Percentiles rank a stretch among this genome's conserved stretches.
phyloP scores from a whole-genome alignment of 2,888 invertebrate genomes.

The Criorhina ranunculi region DNA sequence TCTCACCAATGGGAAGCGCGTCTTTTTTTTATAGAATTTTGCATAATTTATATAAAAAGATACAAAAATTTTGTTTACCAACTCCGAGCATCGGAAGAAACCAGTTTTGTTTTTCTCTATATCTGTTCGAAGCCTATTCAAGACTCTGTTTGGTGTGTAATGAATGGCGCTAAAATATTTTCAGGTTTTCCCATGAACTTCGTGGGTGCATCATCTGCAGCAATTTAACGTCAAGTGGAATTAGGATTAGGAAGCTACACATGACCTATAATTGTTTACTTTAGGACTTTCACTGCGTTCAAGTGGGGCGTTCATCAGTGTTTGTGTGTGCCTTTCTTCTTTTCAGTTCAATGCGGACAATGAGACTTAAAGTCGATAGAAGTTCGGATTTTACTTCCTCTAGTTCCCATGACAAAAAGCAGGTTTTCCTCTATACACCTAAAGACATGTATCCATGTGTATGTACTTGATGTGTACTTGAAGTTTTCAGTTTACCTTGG shows the following conservation, averaged over 20 bases:
- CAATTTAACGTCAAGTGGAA: conserved; percentile 41
- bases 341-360: conserved; percentile 21
- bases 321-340: conserved; percentile 11
- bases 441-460: not conserved
- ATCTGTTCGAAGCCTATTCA: conserved; percentile 21
- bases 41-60: conserved; percentile 34
- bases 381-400: conserved; percentile 61
- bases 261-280: conserved; percentile 69
- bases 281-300: conserved; percentile 67
- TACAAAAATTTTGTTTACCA: conserved; percentile 51
- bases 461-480: conserved; percentile 38
- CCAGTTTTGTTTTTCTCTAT: conserved; percentile 42
- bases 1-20: conserved; percentile 14
- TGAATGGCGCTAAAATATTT: conserved; percentile 55
- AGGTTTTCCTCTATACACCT: conserved; percentile 44
- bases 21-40: conserved; percentile 34
- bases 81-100: conserved; percentile 8
- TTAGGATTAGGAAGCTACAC: conserved; percentile 59
- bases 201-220: conserved; percentile 47
- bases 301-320: conserved; percentile 1
- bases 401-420: conserved; percentile 41
- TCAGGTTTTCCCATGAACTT: conserved; percentile 43
- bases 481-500: conserved; percentile 20
- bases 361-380: conserved; percentile 38
- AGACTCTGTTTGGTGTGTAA: conserved; percentile 23